These are phyloP conservation scores for Menura novaehollandiae DNA, from an alignment of 2,113 vertebrate genomes.

Conservation along the genomic window DNA sequence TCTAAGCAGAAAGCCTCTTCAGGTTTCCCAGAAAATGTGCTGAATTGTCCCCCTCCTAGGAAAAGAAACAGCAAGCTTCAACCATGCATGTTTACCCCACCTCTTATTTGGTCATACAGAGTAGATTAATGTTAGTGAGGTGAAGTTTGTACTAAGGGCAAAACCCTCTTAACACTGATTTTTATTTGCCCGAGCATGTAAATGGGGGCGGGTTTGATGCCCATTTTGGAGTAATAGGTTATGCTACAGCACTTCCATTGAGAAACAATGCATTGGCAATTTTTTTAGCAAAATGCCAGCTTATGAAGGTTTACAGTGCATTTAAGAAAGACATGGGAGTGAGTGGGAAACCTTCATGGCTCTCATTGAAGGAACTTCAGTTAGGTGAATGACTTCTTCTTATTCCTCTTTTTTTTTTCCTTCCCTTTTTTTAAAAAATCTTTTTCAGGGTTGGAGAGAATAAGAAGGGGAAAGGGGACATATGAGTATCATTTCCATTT, in stretches of 20 bases:
- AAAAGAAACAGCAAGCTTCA: background rate
- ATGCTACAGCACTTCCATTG: background rate
- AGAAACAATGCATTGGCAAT: background rate
- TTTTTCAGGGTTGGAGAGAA: background rate
- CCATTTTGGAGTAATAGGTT: background rate
- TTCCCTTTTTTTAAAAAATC: background rate
- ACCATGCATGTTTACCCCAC: background rate
- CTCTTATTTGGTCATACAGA: background rate
- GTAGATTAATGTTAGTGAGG: background rate
- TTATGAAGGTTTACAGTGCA: background rate
- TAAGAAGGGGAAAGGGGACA: background rate
- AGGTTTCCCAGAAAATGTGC: background rate
- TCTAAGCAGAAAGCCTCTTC: background rate
- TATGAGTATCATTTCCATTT: background rate
- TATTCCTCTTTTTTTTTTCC: rapidly evolving
- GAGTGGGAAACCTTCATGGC: background rate
- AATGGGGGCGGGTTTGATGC: background rate
- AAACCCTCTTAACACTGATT: background rate
- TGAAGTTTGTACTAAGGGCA: background rate
- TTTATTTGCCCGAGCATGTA: background rate
- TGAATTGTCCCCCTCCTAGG: background rate
- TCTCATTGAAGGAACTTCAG: background rate
- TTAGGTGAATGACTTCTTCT: background rate
- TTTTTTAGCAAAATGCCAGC: background rate
- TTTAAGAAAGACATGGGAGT: background rate